These are phyloP conservation scores for Pachypeltis micranthus DNA, from an alignment of 1,140 invertebrate genomes.

Conservation along the genomic window DNA sequence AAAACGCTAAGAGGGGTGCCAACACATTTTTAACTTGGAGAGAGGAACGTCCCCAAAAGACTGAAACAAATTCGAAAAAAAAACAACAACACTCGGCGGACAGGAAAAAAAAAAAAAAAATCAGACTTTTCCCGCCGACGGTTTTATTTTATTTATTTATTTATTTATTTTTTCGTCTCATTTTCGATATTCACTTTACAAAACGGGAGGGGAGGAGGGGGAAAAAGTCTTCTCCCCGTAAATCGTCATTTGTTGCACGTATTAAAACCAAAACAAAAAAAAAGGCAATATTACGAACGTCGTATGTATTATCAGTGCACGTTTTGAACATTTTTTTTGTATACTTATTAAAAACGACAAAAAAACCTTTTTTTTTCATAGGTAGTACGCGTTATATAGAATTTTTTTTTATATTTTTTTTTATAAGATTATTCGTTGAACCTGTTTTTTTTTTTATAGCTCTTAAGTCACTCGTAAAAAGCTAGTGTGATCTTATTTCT, in stretches of 20 bases:
- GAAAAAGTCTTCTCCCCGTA: too few species aligned
- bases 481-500: slow-evolving; percentile 17
- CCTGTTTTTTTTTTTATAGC: slow-evolving; percentile 13
- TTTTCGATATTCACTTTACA: too few species aligned
- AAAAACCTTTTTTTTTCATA: slow-evolving; percentile 16
- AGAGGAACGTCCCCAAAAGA: slow-evolving; percentile 14
- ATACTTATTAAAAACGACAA: slow-evolving; percentile 11
- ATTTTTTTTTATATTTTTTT: slow-evolving; percentile 16
- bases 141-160: too few species aligned
- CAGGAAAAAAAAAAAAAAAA: too few species aligned
- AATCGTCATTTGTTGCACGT: too few species aligned
- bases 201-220: too few species aligned
- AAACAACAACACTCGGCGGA: neutral
- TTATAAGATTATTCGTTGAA: slow-evolving; percentile 16
- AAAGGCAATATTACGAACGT: slow-evolving; percentile 5
- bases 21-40: slow-evolving; percentile 3
- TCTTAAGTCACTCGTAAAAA: slow-evolving; percentile 14
- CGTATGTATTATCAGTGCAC: slow-evolving; percentile 17
- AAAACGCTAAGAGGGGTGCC: slow-evolving; percentile 11
- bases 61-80: neutral
- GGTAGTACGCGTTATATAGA: slow-evolving; percentile 12
- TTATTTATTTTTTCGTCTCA: too few species aligned
- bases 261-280: too few species aligned
- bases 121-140: too few species aligned
- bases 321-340: slow-evolving; percentile 2